Evolutionary conservation across 2,113 vertebrate species (phyloP), one percentile per base, ranked within the genome.

Genomic region (Platysteira castanea): DNA sequence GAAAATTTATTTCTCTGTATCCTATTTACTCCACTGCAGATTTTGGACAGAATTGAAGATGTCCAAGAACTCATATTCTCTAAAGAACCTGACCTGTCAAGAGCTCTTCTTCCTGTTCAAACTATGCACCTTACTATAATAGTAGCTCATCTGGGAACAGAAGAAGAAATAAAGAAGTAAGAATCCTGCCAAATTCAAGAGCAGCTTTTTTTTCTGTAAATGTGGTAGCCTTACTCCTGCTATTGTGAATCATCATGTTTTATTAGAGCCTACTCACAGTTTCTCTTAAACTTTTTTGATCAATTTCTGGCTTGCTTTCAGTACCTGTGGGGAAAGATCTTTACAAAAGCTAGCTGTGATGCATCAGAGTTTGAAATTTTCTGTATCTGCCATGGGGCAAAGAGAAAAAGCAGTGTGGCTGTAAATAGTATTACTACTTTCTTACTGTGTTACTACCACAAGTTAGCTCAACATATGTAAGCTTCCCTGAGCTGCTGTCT

Each of bases 1-100:
- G 10, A 59, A 46, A 35, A 46, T 9, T 63, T 88, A 13, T 69
- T 87, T 63, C 47, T 15, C 12, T 87, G n/a, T n/a, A 15, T 84
- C 49, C 19, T 57, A 6, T 63, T 69, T 84, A 68, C 42, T 64
- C 57, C 17, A 61, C 52, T 92, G 37, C 82, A 98, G 97, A 96
- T 97, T 90, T 89, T 97, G 84, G 94, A 96, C 65, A 91, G 94
- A 88, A 97, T 97, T 76, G 94, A 97, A 97, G 91, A 97, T 75
- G 57, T 97, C 44, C 71, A 96, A 82, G 96, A 96, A 46, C 69
- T 95, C 37, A 78, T 96, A 70, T 54, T 92, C 17, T 91, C 77
- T 31, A 96, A 97, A 76, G 94, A 97, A n/a, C 93, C 95, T n/a
- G 77, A 90, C 23, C 47, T 98, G 42, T 53, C 82, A 37, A 91